Evolutionary conservation across 2,113 vertebrate species (phyloP).

Genomic region (Riparia riparia): DNA sequence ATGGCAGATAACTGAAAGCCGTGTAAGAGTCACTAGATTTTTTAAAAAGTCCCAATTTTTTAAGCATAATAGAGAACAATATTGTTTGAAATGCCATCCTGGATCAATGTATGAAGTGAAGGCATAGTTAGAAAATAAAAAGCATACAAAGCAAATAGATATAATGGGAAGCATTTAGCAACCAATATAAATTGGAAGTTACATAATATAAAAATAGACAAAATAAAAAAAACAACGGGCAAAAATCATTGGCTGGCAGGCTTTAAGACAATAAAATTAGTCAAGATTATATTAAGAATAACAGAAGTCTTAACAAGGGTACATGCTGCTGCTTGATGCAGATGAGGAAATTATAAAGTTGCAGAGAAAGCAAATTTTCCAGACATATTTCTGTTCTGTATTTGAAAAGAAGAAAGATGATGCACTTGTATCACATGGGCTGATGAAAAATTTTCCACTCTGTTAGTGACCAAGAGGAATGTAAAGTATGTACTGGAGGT

Average conservation of each 20-base stretch:
- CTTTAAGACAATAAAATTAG: neutral
- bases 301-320: neutral
- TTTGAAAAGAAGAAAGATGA: slow-evolving; percentile 33
- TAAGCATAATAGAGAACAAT: neutral
- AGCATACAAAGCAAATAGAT: neutral
- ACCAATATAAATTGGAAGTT: slow-evolving; percentile 26
- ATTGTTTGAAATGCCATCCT: neutral
- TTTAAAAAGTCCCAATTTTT: neutral
- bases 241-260: slow-evolving; percentile 5
- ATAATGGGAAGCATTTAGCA: neutral
- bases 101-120: neutral
- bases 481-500: neutral
- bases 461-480: slow-evolving; percentile 8
- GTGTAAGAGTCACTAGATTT: neutral
- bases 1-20: neutral
- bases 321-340: neutral
- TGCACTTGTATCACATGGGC: neutral
- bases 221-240: neutral
- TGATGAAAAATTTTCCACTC: slow-evolving; percentile 17
- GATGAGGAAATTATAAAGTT: neutral
- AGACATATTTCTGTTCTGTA: neutral
- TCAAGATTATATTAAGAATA: slow-evolving; percentile 7
- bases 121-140: slow-evolving; percentile 29
- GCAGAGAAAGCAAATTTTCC: slow-evolving; percentile 27
- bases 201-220: neutral